Conservation (phyloP, 2,888 invertebrate species). For the Embidobia sp. region DNA sequence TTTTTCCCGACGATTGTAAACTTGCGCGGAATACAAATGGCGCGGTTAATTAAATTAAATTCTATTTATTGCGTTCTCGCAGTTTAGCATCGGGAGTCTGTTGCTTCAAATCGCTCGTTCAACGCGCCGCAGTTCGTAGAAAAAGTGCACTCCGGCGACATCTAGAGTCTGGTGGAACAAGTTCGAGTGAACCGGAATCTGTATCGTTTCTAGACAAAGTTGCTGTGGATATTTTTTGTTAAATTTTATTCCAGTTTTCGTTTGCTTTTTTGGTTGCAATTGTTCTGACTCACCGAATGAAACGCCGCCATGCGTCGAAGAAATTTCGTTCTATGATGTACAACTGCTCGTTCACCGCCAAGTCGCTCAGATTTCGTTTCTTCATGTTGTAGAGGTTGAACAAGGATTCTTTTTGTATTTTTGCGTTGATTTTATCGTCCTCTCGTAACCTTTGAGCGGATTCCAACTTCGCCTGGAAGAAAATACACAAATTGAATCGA, state of each 20-base stretch:
- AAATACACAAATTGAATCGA: too few relatives aligned
- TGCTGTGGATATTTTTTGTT: too few relatives aligned
- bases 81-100: slow-evolving; percentile 9
- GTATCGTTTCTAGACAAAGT: background rate
- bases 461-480: slow-evolving; percentile 73
- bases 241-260: too few relatives aligned
- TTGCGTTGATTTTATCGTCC: slow-evolving; percentile 77
- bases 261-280: background rate
- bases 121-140: too few relatives aligned
- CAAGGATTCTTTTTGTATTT: slow-evolving; percentile 76
- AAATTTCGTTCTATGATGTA: slow-evolving; percentile 77
- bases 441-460: slow-evolving; percentile 75
- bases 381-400: slow-evolving; percentile 73
- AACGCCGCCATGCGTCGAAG: slow-evolving; percentile 76
- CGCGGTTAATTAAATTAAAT: slow-evolving; percentile 39
- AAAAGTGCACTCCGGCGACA: slow-evolving; percentile 15
- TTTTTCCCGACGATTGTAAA: slow-evolving; percentile 44
- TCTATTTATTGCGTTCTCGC: slow-evolving; percentile 17
- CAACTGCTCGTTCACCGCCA: slow-evolving; percentile 69
- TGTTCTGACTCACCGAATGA: slow-evolving; percentile 75
- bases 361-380: slow-evolving; percentile 72
- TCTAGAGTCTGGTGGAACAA: too few relatives aligned
- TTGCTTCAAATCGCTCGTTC: too few relatives aligned
- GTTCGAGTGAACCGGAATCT: too few relatives aligned
- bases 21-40: slow-evolving; percentile 50